Evolutionary conservation across 2,888 invertebrate genomes (phyloP), one percentile per base, ranked within the genome.

Genomic region (Mayetiola destructor): DNA sequence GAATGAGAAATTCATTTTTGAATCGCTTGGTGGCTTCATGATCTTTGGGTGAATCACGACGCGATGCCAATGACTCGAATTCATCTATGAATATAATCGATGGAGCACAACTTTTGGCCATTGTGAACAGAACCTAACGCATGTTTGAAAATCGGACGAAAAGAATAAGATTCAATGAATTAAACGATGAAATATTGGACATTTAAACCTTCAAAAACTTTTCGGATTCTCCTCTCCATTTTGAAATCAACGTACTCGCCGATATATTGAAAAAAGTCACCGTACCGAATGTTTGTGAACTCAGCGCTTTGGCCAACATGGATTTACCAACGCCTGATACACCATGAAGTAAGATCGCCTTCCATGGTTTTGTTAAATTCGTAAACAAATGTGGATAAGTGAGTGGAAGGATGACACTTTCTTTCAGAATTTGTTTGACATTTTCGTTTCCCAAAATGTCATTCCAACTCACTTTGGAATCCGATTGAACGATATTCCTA

Each of bases 191-290:
- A 18, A 42, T 20, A 42, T 14, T 32, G 8, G 8, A 32, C 8
- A 32, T 32, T 3, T 69, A 67, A 66, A 85, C 87, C 73, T 89
- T 82, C 42, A 95, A 78, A 63, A 92, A 82, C 73, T 93, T 94
- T 74, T 95, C 95, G 0, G 93, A 93, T 64, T 96, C 95, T 0
- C 95, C 95, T 30, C 94, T 76, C 94, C 94, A 95, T 72, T 96
- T 96, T 65, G 89, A 91, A n/a, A 93, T 81, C 42, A 95, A 79
- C 2, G 86, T 84, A 65, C 92, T 89, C 59, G 90, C 85, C 2
- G 90, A 85, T 14, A 95, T 82, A 67, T 93, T 94, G 69, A 96
- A 92, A 73, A 95, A 93, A 0, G 88, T 88, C 59, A 80, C 78
- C 75, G 79, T 64, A 68, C 72, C 61, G 2, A 66, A 63, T 61